Evolutionary conservation across 2,113 vertebrate genomes (phyloP).

Genomic region (Puntigrus tetrazona): DNA sequence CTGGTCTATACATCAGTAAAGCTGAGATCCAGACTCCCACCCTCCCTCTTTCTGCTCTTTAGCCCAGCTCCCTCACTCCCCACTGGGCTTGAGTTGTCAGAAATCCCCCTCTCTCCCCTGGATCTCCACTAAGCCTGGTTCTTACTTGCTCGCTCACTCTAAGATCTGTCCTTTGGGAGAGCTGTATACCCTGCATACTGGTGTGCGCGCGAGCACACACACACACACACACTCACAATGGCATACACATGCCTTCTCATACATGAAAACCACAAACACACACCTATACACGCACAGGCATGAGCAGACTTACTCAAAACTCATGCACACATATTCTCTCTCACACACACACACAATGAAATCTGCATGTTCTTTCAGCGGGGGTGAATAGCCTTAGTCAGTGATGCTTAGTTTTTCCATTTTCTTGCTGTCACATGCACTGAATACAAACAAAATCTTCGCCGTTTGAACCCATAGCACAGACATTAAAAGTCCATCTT

Average conservation of each 20-base stretch:
- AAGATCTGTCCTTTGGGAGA: conserved; percentile 39
- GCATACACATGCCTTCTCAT: not conserved
- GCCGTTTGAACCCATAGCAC: conserved; percentile 10
- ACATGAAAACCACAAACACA: not conserved
- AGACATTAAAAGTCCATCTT: conserved; percentile 30
- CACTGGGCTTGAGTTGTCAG: conserved; percentile 46
- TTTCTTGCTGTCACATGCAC: conserved; percentile 23
- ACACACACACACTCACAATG: not conserved
- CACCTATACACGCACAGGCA: not conserved
- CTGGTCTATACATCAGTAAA: conserved; percentile 27
- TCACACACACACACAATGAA: not conserved
- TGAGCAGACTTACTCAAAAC: not conserved
- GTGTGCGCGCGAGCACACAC: not conserved
- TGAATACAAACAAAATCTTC: conserved; percentile 35
- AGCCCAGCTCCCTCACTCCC: conserved; percentile 41
- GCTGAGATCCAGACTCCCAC: conserved; percentile 36
- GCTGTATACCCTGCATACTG: conserved; percentile 9
- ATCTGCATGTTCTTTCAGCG: conserved; percentile 20
- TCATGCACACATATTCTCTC: not conserved
- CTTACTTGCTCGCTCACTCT: conserved; percentile 32
- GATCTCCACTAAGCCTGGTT: conserved; percentile 43
- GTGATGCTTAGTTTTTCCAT: conserved; percentile 48
- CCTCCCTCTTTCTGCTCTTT: conserved; percentile 34
- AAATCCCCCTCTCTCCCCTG: conserved; percentile 45
- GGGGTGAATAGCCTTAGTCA: conserved; percentile 27